Conservation (phyloP, 2,113 vertebrate species). For the Felis catus region DNA sequence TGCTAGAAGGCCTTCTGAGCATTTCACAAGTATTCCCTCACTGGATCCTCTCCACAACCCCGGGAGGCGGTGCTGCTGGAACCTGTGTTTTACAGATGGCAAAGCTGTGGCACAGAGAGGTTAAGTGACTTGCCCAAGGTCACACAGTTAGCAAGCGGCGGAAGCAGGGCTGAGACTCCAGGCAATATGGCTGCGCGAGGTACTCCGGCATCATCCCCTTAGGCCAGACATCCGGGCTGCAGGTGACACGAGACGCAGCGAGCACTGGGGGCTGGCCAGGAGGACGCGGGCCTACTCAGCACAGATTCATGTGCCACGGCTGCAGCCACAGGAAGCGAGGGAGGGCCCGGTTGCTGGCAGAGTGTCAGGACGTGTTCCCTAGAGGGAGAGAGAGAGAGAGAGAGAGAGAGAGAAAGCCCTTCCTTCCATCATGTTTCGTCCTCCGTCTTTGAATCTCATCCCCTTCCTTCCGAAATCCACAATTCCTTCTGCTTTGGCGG, state of each 20-base stretch:
- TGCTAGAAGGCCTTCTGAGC: neutral
- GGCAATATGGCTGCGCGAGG: neutral
- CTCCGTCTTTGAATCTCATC: neutral
- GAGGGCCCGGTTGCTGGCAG: accelerated
- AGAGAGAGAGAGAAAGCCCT: neutral
- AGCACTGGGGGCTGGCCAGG: neutral
- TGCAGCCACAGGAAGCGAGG: neutral
- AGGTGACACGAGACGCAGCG: accelerated
- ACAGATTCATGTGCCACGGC: neutral
- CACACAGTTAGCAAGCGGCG: too few species aligned
- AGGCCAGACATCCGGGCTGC: neutral
- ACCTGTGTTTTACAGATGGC: neutral
- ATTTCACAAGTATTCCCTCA: neutral
- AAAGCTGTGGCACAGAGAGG: neutral
- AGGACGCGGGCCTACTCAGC: neutral
- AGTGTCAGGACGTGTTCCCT: neutral
- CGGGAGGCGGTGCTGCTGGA: accelerated
- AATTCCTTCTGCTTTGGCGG: neutral
- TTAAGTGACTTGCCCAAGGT: neutral
- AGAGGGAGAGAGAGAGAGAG: neutral
- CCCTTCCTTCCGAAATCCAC: neutral
- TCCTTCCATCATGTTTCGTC: neutral
- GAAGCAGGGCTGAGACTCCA: neutral
- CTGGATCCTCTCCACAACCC: neutral
- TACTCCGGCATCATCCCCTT: neutral